A percentile compares a stretch with the other conserved stretches of the same genome.
These are phyloP conservation scores for Oligia fasciuncula DNA, from an alignment of 2,888 invertebrate species.

Conservation along the genomic window DNA sequence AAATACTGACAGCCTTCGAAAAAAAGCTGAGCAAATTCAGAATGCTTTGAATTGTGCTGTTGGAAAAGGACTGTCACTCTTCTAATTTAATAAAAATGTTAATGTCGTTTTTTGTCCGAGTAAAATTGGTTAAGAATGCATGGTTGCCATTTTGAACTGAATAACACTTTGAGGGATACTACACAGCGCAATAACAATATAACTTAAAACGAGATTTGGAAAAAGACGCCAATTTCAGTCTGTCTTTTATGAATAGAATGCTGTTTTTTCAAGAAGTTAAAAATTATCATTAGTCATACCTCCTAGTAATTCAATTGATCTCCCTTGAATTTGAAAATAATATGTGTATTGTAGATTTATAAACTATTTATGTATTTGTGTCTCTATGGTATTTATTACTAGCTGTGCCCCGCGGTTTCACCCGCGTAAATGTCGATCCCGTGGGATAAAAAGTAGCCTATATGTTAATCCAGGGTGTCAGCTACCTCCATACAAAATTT, in stretches of 20 bases:
- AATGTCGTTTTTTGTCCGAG: background rate
- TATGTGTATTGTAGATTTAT: background rate
- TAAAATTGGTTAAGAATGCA: background rate
- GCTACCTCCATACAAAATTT: too few relatives aligned
- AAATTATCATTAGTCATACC: background rate
- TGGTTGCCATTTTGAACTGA: background rate
- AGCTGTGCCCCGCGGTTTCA: too few relatives aligned
- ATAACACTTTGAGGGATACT: background rate
- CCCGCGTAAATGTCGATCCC: too few relatives aligned
- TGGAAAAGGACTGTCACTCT: slow-evolving; percentile 27
- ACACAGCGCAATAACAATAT: background rate
- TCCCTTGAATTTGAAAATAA: background rate
- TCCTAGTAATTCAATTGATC: background rate
- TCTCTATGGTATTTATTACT: too few relatives aligned
- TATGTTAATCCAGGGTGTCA: too few relatives aligned
- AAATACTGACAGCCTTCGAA: slow-evolving; percentile 54
- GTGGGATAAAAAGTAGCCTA: too few relatives aligned
- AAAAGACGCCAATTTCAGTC: too few relatives aligned
- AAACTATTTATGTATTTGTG: background rate
- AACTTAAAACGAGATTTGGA: too few relatives aligned
- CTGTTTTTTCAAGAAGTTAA: background rate
- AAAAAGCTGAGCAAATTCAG: slow-evolving; percentile 60
- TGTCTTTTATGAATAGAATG: slow-evolving; percentile 8
- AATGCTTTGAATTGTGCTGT: slow-evolving; percentile 36
- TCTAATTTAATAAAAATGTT: slow-evolving; percentile 43